phyloP scores from a whole-genome alignment of 1,140 invertebrate genomes.

The Eurosta solidaginis region DNA sequence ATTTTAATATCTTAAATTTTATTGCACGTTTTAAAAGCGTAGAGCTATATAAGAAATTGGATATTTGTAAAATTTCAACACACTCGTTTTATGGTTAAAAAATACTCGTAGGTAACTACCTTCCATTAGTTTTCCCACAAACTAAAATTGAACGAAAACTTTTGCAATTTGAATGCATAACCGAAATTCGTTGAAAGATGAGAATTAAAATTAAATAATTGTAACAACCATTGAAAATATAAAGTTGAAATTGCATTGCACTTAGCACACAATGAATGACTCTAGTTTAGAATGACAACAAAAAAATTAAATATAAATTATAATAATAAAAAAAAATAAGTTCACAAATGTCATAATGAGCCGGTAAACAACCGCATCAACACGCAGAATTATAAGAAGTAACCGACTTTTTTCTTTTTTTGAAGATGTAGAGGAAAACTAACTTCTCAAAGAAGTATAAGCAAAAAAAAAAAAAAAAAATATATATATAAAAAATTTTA shows the following conservation, averaged over 20 bases:
- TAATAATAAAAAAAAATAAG: background rate
- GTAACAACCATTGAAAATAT: background rate
- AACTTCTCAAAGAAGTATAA: too few species aligned
- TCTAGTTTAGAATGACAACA: background rate
- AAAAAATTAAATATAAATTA: too few species aligned
- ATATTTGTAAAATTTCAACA: background rate
- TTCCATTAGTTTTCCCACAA: background rate
- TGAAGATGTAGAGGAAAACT: background rate
- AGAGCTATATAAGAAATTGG: too few species aligned
- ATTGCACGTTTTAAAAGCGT: too few species aligned
- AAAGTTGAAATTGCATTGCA: background rate
- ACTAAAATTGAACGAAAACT: background rate
- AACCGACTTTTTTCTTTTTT: background rate
- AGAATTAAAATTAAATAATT: constrained; percentile 14
- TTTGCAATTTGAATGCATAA: background rate
- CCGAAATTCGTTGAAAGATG: constrained; percentile 7
- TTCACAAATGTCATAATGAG: background rate
- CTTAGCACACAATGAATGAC: background rate
- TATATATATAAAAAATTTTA: background rate
- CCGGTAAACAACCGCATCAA: background rate
- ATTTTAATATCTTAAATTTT: too few species aligned
- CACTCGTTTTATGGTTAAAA: background rate
- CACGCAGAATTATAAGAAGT: constrained; percentile 9
- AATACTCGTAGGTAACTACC: too few species aligned
- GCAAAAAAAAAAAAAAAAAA: background rate